Evolutionary conservation across 23 tunicate species (phyloP).

Genomic region (Aplidium turbinatum): DNA sequence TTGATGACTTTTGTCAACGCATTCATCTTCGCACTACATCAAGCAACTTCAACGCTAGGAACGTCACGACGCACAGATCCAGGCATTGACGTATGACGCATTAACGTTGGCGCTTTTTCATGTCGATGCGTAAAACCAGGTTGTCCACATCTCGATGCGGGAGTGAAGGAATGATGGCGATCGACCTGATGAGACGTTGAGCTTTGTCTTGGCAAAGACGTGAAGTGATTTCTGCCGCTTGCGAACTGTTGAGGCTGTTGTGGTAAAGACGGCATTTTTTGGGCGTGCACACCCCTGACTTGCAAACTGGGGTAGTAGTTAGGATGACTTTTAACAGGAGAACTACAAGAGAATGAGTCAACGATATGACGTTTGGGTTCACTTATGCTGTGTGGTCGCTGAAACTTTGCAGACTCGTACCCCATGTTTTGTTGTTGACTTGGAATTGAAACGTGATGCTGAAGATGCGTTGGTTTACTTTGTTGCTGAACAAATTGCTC

Average conservation of each 20-base stretch:
- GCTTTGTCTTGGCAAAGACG: constrained; percentile 39
- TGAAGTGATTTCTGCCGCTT: constrained; percentile 38
- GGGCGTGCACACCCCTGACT: constrained; percentile 48
- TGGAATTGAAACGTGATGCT: too few species aligned
- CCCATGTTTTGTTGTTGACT: too few species aligned
- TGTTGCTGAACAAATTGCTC: too few species aligned
- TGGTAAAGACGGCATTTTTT: background rate
- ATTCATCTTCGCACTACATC: too few species aligned
- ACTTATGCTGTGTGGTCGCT: too few species aligned
- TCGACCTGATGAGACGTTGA: constrained; percentile 16
- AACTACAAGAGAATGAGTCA: too few species aligned
- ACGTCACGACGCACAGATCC: constrained; percentile 23
- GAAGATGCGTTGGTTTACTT: too few species aligned
- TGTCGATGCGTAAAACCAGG: constrained; percentile 30
- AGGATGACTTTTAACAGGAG: constrained; percentile 11
- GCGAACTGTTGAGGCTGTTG: background rate
- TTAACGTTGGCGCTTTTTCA: constrained; percentile 24
- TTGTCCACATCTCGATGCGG: constrained; percentile 2
- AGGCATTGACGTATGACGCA: constrained; percentile 52
- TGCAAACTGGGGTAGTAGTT: constrained; percentile 67
- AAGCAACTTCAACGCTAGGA: too few species aligned
- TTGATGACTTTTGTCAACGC: too few species aligned
- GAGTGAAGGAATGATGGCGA: constrained; percentile 21
- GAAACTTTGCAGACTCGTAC: too few species aligned
- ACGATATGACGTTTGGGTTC: too few species aligned